These are phyloP conservation scores for Sanderia malayensis DNA, from an alignment of 30 jellyfish, hydroid and myxozoan species.

Conservation along the genomic window DNA sequence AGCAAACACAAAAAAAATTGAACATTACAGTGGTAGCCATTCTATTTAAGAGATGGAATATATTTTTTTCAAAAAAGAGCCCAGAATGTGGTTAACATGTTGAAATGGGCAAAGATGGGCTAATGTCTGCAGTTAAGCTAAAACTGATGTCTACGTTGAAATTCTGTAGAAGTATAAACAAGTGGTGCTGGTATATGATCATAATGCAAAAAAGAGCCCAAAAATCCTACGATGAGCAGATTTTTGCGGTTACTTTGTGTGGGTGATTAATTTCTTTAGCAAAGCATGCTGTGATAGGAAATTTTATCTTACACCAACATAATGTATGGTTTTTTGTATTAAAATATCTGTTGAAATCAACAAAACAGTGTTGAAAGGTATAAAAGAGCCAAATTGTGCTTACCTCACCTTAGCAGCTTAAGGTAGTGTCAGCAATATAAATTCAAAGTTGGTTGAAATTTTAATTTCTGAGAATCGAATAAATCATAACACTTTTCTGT, in stretches of 20 bases:
- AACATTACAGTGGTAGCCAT: background rate
- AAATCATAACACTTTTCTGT: constrained; percentile 1
- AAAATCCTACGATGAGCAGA: constrained; percentile 3
- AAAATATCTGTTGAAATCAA: background rate
- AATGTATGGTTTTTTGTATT: background rate
- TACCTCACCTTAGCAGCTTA: constrained; percentile 1
- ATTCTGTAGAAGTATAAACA: constrained; percentile 1
- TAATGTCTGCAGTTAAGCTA: constrained; percentile 1
- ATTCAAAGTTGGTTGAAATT: background rate
- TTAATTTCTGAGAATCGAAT: background rate
- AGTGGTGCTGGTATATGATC: background rate
- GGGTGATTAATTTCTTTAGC: background rate
- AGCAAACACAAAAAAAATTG: background rate
- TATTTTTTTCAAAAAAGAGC: background rate
- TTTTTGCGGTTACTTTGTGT: background rate
- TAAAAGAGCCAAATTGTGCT: background rate
- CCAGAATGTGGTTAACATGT: constrained; percentile 1
- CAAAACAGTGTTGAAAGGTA: constrained; percentile 2
- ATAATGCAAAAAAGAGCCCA: constrained; percentile 1
- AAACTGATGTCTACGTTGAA: constrained; percentile 2
- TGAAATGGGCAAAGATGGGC: background rate
- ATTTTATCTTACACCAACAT: background rate
- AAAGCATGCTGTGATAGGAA: constrained; percentile 1
- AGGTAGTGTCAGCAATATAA: constrained; percentile 2
- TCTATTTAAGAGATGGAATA: background rate